Evolutionary conservation across 2,113 vertebrate species (phyloP).

Genomic region (Malurus melanocephalus): DNA sequence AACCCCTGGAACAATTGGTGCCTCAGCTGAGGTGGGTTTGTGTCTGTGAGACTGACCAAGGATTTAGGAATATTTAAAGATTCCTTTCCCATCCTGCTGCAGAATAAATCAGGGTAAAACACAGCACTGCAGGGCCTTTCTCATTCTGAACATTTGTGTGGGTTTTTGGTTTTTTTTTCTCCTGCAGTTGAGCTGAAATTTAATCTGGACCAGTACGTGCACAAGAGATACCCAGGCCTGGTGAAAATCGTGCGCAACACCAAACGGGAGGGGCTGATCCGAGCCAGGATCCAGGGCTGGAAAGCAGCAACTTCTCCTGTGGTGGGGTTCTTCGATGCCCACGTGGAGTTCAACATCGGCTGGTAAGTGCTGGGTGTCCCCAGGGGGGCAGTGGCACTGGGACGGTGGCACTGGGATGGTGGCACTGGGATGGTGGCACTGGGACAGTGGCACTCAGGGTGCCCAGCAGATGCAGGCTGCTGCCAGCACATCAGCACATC

Average conservation of each 20-base stretch:
- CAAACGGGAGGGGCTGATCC: conserved; percentile 91
- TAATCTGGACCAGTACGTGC: conserved; percentile 93
- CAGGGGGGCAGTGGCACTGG: background rate
- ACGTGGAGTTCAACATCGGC: conserved; percentile 94
- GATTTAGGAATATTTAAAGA: background rate
- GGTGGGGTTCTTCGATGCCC: conserved; percentile 95
- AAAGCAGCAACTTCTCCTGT: conserved; percentile 87
- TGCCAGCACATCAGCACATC: background rate
- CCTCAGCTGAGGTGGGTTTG: background rate
- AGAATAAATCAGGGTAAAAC: background rate
- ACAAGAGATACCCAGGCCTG: conserved; percentile 90
- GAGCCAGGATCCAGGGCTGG: conserved; percentile 96
- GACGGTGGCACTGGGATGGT: too few relatives aligned
- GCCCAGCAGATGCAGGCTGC: background rate
- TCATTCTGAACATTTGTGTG: background rate
- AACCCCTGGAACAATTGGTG: background rate
- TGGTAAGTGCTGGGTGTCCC: conserved; percentile 79
- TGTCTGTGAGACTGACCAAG: background rate
- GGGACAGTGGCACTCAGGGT: too few relatives aligned
- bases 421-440: too few relatives aligned
- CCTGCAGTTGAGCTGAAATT: conserved; percentile 90
- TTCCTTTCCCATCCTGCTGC: background rate
- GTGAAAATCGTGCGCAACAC: conserved; percentile 94
- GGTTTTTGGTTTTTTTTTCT: background rate
- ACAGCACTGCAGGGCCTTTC: background rate